Evolutionary conservation across 2,888 invertebrate species (phyloP), one percentile per base, ranked within the genome.

Genomic region (Gymnosoma rotundatum): DNA sequence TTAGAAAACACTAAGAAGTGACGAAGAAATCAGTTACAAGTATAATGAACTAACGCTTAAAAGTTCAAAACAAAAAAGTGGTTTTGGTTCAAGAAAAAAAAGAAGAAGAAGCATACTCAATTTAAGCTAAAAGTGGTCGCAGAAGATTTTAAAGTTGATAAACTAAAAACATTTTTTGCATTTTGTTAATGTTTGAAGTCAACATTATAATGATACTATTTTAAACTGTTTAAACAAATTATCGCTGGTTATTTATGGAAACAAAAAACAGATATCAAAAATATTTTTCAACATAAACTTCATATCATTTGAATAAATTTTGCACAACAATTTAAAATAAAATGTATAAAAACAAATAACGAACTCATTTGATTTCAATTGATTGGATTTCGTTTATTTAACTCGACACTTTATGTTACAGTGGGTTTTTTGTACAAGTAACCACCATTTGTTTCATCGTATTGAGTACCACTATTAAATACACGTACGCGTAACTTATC

Each of bases 341-440:
- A 32, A 32, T 56, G 42, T n/a, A 25, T 7, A 10, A 38, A 4
- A 38, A 38, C 38, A 38, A 32, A 32, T 5, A 32, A 42, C 0
- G 12, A 42, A 42, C 12, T 12, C 42, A 42, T 12, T 42, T 12
- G 10, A 42, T 14, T 14, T 48, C 48, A 48, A 10, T 18, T 18
- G 8, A 1, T 52, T 52, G 4, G 20, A 52, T 52, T 52, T 42
- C 25, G 25, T 36, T 54, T 60, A 16, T 45, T 14, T 7, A 36
- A 58, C 45, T 2, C 16, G 32, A 32, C 38, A 52, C 14, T 45
- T 61, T 76, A 76, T 36, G 18, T 67, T 21, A 69, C 36, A 32
- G 8, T 52, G 42, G 84, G 84, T 60, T 78, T 81, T 0, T 73
- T 73, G 16, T 84, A 84, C 58, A 84, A 52, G 21, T 84, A 84